These are phyloP conservation scores for Myocastor coypus DNA, from an alignment of 2,113 vertebrate genomes.

Conservation along the genomic window DNA sequence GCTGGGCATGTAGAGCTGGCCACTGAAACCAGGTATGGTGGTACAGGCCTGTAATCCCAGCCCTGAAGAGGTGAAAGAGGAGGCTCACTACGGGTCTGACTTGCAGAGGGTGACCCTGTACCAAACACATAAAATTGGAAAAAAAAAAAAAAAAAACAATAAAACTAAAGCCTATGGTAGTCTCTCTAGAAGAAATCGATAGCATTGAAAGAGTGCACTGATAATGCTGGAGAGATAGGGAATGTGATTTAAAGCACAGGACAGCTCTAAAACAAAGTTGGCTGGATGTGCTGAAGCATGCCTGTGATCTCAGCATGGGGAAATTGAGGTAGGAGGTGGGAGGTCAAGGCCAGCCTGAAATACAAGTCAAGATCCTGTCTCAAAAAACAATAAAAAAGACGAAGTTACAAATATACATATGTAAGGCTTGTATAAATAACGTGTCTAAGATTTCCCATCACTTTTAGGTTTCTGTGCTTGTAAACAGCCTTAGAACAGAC, in stretches of 20 bases:
- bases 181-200: background rate
- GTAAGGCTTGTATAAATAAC: background rate
- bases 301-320: background rate
- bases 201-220: no score
- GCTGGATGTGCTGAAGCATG: background rate
- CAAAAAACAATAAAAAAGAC: background rate
- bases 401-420: background rate
- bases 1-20: no score
- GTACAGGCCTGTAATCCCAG: no score
- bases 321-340: background rate
- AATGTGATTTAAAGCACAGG: background rate
- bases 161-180: background rate
- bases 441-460: background rate
- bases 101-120: no score
- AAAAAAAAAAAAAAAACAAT: no score
- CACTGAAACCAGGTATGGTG: no score
- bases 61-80: no score
- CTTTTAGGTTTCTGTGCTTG: background rate
- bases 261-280: background rate
- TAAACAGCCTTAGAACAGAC: constrained; percentile 1
- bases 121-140: no score
- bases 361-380: background rate
- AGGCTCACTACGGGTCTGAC: no score
- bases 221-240: background rate
- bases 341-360: background rate